A percentile compares a stretch with the other conserved stretches of the same genome.
These are phyloP conservation scores for Mionectes olivaceus DNA, from an alignment of 2,797 vertebrate species.

Conservation along the genomic window DNA sequence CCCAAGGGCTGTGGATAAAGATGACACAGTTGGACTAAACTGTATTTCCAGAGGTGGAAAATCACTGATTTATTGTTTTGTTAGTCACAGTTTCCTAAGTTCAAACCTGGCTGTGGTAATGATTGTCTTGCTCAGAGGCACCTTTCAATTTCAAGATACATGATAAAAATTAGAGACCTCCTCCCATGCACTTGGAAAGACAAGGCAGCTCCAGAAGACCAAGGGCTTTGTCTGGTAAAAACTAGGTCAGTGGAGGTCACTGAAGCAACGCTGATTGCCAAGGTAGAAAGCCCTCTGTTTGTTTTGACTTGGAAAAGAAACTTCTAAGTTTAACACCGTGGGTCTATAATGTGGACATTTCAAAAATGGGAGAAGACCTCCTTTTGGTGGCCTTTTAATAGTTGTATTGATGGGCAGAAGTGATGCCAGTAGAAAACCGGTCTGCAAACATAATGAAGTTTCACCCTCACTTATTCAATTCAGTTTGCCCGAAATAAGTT, in stretches of 20 bases:
- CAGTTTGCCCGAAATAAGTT: neutral
- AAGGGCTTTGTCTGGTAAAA: neutral
- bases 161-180: neutral
- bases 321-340: neutral
- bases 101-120: neutral
- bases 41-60: slow-evolving; percentile 11
- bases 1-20: neutral
- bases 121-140: neutral
- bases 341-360: neutral
- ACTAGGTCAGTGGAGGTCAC: neutral
- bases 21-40: neutral
- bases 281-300: neutral
- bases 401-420: neutral
- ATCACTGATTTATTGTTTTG: slow-evolving; percentile 23
- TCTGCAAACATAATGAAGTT: neutral
- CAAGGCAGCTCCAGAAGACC: neutral
- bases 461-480: neutral
- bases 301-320: neutral
- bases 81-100: slow-evolving; percentile 35
- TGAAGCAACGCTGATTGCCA: neutral
- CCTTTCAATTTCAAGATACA: neutral
- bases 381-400: neutral
- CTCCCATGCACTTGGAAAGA: neutral
- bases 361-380: neutral
- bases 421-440: neutral